Conservation (phyloP, 2,113 vertebrate species). For the Rhodinocichla rosea region DNA sequence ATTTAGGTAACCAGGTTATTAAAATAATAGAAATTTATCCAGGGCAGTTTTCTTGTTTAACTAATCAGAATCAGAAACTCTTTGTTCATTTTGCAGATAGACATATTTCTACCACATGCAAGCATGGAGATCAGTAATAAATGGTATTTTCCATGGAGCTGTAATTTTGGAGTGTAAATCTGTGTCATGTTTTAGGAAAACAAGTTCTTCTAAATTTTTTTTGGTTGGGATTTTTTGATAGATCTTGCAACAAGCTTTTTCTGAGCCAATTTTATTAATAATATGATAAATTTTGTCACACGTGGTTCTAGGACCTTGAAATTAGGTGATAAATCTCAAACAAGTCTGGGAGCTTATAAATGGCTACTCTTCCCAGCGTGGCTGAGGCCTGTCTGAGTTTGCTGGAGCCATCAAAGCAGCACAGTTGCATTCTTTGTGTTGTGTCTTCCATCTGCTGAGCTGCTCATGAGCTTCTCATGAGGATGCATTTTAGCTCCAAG, state of each 20-base stretch:
- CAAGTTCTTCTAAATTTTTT: not conserved
- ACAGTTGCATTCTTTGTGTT: not conserved
- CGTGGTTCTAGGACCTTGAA: not conserved
- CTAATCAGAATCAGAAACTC: not conserved
- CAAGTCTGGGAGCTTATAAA: not conserved
- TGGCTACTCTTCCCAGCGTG: not conserved
- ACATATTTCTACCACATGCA: not conserved
- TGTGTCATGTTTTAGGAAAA: not conserved
- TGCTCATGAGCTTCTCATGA: not conserved
- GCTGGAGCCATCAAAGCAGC: not conserved
- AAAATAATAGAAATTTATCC: not conserved
- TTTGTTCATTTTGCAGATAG: not conserved
- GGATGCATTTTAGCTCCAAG: not conserved
- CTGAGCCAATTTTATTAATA: not conserved
- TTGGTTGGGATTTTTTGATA: not conserved
- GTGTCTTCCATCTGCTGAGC: not conserved
- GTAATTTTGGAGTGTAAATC: not conserved
- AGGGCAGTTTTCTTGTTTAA: not conserved
- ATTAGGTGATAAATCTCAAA: not conserved
- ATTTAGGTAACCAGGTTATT: constrained; percentile 11
- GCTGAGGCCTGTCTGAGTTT: not conserved
- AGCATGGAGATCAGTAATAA: not conserved
- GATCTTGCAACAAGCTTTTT: not conserved
- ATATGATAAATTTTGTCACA: not conserved
- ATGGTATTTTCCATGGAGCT: not conserved